Evolutionary conservation across 2,113 vertebrate genomes (phyloP).

Genomic region (Promerops cafer): DNA sequence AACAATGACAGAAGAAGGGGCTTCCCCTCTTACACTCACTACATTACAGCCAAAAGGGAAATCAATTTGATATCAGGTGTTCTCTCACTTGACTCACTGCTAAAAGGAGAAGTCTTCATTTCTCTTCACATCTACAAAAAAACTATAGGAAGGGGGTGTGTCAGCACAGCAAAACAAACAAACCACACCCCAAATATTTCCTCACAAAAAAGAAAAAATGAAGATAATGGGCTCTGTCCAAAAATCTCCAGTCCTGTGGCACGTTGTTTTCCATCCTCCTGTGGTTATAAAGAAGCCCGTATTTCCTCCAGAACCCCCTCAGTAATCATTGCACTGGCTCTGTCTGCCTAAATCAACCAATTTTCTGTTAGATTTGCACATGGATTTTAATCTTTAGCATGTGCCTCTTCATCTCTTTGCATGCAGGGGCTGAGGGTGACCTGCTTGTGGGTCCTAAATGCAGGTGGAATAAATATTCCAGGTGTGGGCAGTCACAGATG

Average conservation of each 20-base stretch:
- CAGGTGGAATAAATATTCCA: background rate
- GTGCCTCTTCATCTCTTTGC: background rate
- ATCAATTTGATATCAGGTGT: background rate
- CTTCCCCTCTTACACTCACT: background rate
- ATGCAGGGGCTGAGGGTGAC: background rate
- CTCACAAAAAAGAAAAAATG: background rate
- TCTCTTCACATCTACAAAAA: background rate
- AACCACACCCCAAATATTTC: background rate
- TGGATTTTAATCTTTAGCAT: background rate
- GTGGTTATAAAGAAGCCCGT: background rate
- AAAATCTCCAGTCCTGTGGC: background rate
- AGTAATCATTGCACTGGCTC: background rate
- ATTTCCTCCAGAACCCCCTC: background rate
- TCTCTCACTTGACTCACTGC: background rate
- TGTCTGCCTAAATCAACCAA: background rate
- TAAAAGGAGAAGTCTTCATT: background rate
- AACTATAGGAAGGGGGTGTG: background rate
- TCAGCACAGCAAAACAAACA: background rate
- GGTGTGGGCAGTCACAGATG: background rate
- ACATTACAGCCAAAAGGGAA: background rate
- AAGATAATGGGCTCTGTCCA: background rate
- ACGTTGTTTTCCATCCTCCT: background rate
- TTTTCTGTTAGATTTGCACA: background rate
- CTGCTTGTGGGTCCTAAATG: background rate
- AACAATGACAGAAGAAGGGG: background rate